These are phyloP conservation scores for Polylopha cassiicola DNA, from an alignment of 2,888 invertebrate species.

Conservation along the genomic window DNA sequence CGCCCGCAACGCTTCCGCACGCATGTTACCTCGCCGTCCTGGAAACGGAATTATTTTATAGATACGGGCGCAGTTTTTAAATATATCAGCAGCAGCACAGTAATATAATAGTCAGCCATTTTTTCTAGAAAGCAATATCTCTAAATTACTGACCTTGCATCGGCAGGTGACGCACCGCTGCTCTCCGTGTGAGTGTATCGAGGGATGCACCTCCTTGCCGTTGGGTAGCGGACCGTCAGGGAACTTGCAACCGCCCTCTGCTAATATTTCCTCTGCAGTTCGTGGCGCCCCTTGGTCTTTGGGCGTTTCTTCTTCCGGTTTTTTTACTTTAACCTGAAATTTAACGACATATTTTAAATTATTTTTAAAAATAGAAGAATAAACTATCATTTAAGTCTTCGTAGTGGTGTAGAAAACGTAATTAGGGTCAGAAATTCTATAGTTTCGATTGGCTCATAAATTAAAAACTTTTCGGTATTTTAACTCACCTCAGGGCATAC, in stretches of 20 bases:
- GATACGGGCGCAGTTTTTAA: slow-evolving; percentile 7
- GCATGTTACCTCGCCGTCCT: slow-evolving; percentile 90
- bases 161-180: slow-evolving; percentile 93
- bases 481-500: slow-evolving; percentile 81
- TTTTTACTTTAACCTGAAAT: slow-evolving; percentile 57
- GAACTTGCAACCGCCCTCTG: slow-evolving; percentile 89
- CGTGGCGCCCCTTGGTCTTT: slow-evolving; percentile 69
- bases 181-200: slow-evolving; percentile 90
- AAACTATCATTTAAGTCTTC: too few relatives aligned
- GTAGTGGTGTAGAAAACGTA: too few relatives aligned
- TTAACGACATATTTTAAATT: background rate
- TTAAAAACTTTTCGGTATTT: slow-evolving; percentile 28
- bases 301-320: slow-evolving; percentile 61
- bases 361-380: background rate
- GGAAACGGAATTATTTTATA: slow-evolving; percentile 33
- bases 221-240: slow-evolving; percentile 81
- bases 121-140: background rate
- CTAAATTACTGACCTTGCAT: slow-evolving; percentile 83
- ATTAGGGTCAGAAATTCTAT: too few relatives aligned
- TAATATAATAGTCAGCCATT: background rate
- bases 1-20: slow-evolving; percentile 88
- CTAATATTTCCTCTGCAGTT: slow-evolving; percentile 82
- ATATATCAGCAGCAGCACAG: too few relatives aligned
- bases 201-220: slow-evolving; percentile 92
- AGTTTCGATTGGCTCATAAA: too few relatives aligned